phyloP scores from a whole-genome alignment of 2,888 invertebrate species.

The Neoascia interrupta region DNA sequence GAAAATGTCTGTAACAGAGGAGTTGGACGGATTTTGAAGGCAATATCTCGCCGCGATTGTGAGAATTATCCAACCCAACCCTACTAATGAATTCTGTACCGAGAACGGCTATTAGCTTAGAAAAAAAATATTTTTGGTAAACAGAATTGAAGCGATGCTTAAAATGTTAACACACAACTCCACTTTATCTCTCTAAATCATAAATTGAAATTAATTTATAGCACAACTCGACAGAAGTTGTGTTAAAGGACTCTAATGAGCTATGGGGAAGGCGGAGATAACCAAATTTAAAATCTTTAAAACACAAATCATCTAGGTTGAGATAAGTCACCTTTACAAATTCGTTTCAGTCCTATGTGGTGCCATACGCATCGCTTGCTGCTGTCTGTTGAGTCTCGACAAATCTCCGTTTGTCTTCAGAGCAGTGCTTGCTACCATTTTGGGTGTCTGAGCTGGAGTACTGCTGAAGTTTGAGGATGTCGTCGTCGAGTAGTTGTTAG shows the following conservation, averaged over 20 bases:
- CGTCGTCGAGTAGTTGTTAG: conserved; percentile 51
- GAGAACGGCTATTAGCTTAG: no score
- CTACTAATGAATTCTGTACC: no score
- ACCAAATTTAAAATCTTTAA: conserved; percentile 21
- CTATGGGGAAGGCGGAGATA: conserved; percentile 34
- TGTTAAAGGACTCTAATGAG: conserved; percentile 12
- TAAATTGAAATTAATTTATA: no score
- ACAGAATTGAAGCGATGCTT: no score
- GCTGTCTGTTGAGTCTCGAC: conserved; percentile 30
- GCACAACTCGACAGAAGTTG: no score
- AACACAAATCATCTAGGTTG: background rate
- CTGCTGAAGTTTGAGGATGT: conserved; percentile 59
- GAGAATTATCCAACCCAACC: no score
- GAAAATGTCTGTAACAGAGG: no score
- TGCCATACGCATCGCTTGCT: conserved; percentile 70
- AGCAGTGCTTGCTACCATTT: conserved; percentile 17
- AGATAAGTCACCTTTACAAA: conserved; percentile 74
- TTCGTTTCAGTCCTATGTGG: conserved; percentile 80
- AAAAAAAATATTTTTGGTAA: no score
- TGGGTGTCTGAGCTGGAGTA: conserved; percentile 45
- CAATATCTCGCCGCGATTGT: no score
- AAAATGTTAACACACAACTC: no score
- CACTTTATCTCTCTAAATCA: no score
- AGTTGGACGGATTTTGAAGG: no score
- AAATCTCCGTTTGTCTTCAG: conserved; percentile 49